Conservation (phyloP, 2,113 vertebrate species). For the Paradoxurus hermaphroditus region DNA sequence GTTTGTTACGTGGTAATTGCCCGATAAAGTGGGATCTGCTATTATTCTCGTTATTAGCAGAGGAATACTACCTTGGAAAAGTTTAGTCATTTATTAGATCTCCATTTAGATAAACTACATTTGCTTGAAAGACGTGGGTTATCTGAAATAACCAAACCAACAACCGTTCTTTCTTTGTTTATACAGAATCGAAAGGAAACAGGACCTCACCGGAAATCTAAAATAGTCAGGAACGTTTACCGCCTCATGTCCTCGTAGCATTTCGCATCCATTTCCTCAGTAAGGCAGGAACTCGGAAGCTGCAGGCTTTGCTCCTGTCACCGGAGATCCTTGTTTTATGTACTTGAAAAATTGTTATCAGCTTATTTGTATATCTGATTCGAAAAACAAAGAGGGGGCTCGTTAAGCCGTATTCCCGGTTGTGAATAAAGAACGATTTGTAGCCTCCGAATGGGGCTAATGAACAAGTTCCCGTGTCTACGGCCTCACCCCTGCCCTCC, state of each 20-base stretch:
- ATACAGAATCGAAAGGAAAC: conserved; percentile 64
- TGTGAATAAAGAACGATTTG: not conserved
- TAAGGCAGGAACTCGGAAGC: not conserved
- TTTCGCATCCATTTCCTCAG: conserved; percentile 54
- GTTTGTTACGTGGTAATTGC: not conserved
- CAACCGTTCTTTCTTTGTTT: conserved; percentile 53
- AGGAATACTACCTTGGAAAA: conserved; percentile 6
- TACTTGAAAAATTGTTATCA: not conserved
- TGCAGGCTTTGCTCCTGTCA: not conserved
- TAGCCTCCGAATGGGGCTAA: conserved; percentile 3
- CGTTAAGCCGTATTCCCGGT: not conserved
- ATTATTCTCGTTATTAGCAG: not conserved
- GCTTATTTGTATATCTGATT: conserved; percentile 45
- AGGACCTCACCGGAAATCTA: conserved; percentile 27
- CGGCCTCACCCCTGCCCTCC: not conserved
- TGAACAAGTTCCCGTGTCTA: not conserved
- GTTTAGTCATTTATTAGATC: not conserved
- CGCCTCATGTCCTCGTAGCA: conserved; percentile 21
- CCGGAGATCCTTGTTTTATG: conserved; percentile 20
- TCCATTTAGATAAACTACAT: not conserved
- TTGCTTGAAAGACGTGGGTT: conserved; percentile 31
- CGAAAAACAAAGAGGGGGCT: conserved; percentile 18
- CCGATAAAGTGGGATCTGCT: not conserved
- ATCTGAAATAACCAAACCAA: conserved; percentile 42
- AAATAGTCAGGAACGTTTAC: conserved; percentile 55